Conservation (phyloP, 2,888 invertebrate species). For the Calameuta pallipes region DNA sequence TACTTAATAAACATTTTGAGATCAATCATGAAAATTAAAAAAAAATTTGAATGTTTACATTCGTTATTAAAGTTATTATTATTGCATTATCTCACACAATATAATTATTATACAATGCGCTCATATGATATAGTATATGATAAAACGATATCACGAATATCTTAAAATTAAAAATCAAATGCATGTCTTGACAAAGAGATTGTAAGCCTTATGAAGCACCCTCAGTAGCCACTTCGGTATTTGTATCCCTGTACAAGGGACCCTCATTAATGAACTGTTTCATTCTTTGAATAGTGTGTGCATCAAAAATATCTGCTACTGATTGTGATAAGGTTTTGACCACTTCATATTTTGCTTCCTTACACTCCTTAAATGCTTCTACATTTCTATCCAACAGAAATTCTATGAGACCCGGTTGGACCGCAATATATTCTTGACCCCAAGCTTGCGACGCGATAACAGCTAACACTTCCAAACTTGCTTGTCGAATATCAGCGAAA, state of each 20-base stretch:
- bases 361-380: slow-evolving; percentile 78
- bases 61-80: background rate
- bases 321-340: slow-evolving; percentile 72
- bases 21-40: background rate
- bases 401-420: slow-evolving; percentile 81
- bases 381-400: slow-evolving; percentile 81
- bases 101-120: no score
- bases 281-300: slow-evolving; percentile 72
- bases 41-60: background rate
- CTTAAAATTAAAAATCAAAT: background rate
- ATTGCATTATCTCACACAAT: background rate
- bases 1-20: background rate
- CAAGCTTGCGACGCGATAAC: slow-evolving; percentile 79
- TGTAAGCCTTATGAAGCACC: slow-evolving; percentile 62
- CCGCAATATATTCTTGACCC: slow-evolving; percentile 81
- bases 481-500: slow-evolving; percentile 81
- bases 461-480: slow-evolving; percentile 75
- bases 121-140: background rate
- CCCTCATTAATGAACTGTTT: slow-evolving; percentile 81
- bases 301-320: slow-evolving; percentile 72
- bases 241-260: slow-evolving; percentile 78
- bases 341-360: slow-evolving; percentile 81
- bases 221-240: slow-evolving; percentile 82
- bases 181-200: background rate
- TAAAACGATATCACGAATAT: background rate